These are phyloP conservation scores for Drosophila setifemur DNA, from an alignment of 1,140 invertebrate genomes.

Conservation along the genomic window DNA sequence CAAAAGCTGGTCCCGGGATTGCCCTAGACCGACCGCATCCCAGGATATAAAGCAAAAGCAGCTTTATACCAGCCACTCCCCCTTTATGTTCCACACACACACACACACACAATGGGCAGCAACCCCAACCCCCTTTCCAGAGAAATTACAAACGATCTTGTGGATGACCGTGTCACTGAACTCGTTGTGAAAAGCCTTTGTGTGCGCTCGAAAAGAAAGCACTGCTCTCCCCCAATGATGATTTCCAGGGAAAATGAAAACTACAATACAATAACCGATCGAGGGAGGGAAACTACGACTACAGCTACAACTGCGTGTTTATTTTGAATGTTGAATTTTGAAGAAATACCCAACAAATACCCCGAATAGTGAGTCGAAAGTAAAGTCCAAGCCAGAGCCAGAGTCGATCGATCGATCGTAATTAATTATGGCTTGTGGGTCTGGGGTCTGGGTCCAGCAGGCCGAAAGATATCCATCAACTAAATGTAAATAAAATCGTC, in stretches of 20 bases:
- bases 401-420: constrained; percentile 27
- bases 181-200: constrained; percentile 38
- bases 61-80: constrained; percentile 6
- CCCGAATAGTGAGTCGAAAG: constrained; percentile 3
- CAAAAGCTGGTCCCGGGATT: constrained; percentile 28
- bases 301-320: constrained; percentile 15
- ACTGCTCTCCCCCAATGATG: constrained; percentile 15
- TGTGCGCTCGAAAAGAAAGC: constrained; percentile 39
- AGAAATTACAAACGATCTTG: constrained; percentile 26
- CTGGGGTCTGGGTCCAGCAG: too few species aligned
- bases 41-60: constrained; percentile 32
- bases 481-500: constrained; percentile 43
- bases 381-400: not conserved
- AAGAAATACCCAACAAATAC: constrained; percentile 18
- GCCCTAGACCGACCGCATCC: constrained; percentile 42
- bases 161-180: constrained; percentile 41
- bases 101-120: constrained; percentile 17
- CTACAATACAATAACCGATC: constrained; percentile 23
- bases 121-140: constrained; percentile 17
- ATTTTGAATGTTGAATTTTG: too few species aligned
- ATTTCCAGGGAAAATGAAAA: constrained; percentile 31
- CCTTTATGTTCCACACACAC: too few species aligned
- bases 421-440: constrained; percentile 38
- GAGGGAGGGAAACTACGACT: constrained; percentile 11
- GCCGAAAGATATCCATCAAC: constrained; percentile 39